Evolutionary conservation across 2,888 invertebrate species (phyloP).

Genomic region (Orthosia cruda): DNA sequence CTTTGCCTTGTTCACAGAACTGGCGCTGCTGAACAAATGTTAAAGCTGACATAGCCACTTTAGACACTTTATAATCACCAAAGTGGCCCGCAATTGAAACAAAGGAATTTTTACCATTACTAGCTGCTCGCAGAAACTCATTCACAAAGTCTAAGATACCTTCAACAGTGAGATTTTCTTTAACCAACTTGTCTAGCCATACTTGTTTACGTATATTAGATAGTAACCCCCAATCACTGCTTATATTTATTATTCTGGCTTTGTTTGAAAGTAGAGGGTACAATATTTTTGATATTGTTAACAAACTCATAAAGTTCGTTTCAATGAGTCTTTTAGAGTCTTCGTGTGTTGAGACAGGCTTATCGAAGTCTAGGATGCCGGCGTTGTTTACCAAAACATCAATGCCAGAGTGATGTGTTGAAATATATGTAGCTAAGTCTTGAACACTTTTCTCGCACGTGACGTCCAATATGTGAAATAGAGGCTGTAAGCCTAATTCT

Average conservation of each 20-base stretch:
- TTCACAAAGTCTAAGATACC: slow-evolving; percentile 91
- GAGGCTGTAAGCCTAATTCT: slow-evolving; percentile 90
- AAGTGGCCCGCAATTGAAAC: slow-evolving; percentile 87
- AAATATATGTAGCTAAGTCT: slow-evolving; percentile 92
- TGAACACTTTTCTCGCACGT: slow-evolving; percentile 92
- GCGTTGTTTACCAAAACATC: slow-evolving; percentile 96
- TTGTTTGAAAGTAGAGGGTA: slow-evolving; percentile 94
- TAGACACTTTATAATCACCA: slow-evolving; percentile 90
- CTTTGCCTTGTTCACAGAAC: slow-evolving; percentile 88
- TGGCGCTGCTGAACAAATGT: slow-evolving; percentile 89
- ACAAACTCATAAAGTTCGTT: slow-evolving; percentile 94
- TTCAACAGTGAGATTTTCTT: slow-evolving; percentile 88
- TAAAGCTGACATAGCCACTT: slow-evolving; percentile 88
- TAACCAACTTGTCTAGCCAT: slow-evolving; percentile 87
- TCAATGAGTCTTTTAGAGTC: slow-evolving; percentile 94
- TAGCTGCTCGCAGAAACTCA: slow-evolving; percentile 91
- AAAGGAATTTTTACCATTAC: slow-evolving; percentile 86
- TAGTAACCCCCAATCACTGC: slow-evolving; percentile 92
- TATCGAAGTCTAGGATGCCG: slow-evolving; percentile 93
- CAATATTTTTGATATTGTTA: slow-evolving; percentile 93
- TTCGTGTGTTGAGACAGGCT: slow-evolving; percentile 92
- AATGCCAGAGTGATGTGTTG: slow-evolving; percentile 93
- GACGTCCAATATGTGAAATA: slow-evolving; percentile 94
- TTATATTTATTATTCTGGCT: slow-evolving; percentile 95
- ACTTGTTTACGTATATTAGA: slow-evolving; percentile 88